Evolutionary conservation across 2,797 vertebrate species (phyloP).

Genomic region (Etheostoma perlongum): DNA sequence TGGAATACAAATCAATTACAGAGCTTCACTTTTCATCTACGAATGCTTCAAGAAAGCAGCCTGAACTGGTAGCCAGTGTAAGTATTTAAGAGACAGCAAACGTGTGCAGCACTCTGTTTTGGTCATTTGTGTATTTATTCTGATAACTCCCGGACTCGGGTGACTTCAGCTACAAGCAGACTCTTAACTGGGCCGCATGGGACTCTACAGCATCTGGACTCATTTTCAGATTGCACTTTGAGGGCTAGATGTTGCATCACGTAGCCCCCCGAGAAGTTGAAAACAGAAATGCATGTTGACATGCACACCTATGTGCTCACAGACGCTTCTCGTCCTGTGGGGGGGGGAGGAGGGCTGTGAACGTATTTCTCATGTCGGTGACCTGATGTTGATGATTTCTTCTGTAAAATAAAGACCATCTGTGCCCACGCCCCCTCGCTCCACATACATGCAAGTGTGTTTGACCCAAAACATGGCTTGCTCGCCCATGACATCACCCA

Average conservation of each 20-base stretch:
- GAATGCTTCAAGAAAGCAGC: too few relatives aligned
- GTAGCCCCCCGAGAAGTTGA: background rate
- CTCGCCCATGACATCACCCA: conserved; percentile 35
- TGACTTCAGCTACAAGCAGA: conserved; percentile 16
- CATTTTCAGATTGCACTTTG: conserved; percentile 50
- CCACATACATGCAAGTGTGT: conserved; percentile 14
- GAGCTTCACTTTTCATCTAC: too few relatives aligned
- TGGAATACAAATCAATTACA: too few relatives aligned
- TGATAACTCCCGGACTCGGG: background rate
- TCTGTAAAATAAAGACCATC: conserved; percentile 57
- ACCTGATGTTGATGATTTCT: conserved; percentile 31
- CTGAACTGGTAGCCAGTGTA: too few relatives aligned
- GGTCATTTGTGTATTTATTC: background rate
- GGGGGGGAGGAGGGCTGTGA: background rate
- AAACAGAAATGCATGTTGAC: conserved; percentile 27
- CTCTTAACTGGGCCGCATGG: background rate
- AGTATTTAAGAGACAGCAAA: too few relatives aligned
- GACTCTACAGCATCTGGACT: conserved; percentile 57
- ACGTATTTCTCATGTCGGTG: conserved; percentile 31
- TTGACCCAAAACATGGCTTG: conserved; percentile 51
- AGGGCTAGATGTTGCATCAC: conserved; percentile 43
- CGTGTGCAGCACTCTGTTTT: background rate
- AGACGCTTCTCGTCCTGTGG: background rate
- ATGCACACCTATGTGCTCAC: conserved; percentile 21
- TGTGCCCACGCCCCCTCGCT: conserved; percentile 57